phyloP scores from a whole-genome alignment of 64 coral and sea anemone genomes.

The Acropora tenuis region DNA sequence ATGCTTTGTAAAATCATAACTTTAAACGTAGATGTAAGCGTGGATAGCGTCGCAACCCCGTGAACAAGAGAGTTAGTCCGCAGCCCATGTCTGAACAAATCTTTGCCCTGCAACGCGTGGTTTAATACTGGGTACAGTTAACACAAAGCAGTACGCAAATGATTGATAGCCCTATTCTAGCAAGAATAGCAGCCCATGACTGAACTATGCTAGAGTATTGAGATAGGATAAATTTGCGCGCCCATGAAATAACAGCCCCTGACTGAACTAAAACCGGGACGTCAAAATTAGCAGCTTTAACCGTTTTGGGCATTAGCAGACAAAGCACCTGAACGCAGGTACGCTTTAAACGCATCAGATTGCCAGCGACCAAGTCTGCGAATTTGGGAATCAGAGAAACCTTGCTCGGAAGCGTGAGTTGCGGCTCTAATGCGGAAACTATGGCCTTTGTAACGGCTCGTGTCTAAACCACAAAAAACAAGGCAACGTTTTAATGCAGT shows the following conservation, averaged over 20 bases:
- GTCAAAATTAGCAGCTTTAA: slow-evolving; percentile 10
- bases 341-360: slow-evolving; percentile 35
- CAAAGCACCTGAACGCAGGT: slow-evolving; percentile 6
- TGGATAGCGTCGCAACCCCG: background rate
- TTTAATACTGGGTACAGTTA: background rate
- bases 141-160: background rate
- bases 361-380: slow-evolving; percentile 29
- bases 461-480: slow-evolving; percentile 31
- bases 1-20: slow-evolving; percentile 4
- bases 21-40: background rate
- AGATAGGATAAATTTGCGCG: background rate
- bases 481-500: background rate
- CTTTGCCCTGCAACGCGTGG: background rate
- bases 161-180: background rate
- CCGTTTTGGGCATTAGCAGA: slow-evolving; percentile 12
- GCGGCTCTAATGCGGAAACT: slow-evolving; percentile 36
- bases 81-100: background rate
- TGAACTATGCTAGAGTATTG: background rate
- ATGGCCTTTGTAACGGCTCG: slow-evolving; percentile 23
- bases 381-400: slow-evolving; percentile 27
- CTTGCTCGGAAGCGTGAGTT: slow-evolving; percentile 17
- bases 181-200: slow-evolving; percentile 5
- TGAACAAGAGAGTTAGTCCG: background rate
- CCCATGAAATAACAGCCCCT: slow-evolving; percentile 16
- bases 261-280: slow-evolving; percentile 8